Evolutionary conservation across 1,140 invertebrate genomes (phyloP).

Genomic region (Capitella teleta): DNA sequence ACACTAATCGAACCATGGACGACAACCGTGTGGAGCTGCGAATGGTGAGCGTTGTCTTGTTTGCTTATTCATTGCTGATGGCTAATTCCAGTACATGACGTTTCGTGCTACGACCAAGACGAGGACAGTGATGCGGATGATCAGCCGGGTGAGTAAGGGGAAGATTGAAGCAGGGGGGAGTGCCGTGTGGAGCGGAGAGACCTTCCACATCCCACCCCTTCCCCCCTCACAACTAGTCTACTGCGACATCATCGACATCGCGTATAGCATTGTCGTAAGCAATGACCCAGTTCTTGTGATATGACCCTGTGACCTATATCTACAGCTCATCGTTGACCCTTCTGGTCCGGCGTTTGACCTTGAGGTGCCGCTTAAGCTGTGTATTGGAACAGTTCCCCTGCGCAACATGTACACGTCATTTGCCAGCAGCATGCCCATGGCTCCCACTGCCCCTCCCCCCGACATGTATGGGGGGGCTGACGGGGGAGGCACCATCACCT

Average conservation of each 20-base stretch:
- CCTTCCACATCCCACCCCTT: slow-evolving; percentile 11
- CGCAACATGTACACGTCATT: too few relatives aligned
- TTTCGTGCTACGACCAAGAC: background rate
- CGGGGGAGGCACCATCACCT: too few relatives aligned
- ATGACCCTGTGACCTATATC: too few relatives aligned
- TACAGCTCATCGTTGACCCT: slow-evolving; percentile 12
- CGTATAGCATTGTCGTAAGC: slow-evolving; percentile 8
- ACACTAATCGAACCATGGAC: background rate
- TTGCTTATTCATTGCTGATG: background rate
- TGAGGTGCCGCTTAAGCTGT: slow-evolving; percentile 11
- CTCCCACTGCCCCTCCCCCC: too few relatives aligned
- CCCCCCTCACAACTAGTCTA: slow-evolving; percentile 9
- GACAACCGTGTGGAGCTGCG: background rate
- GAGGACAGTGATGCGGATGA: background rate
- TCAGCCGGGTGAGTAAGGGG: background rate
- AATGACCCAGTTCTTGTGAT: too few relatives aligned
- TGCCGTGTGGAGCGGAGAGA: slow-evolving; percentile 6
- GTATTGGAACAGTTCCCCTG: slow-evolving; percentile 13
- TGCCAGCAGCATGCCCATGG: too few relatives aligned
- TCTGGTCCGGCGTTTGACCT: slow-evolving; percentile 13
- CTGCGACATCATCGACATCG: slow-evolving; percentile 13
- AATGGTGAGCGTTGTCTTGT: background rate
- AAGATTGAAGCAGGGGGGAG: slow-evolving; percentile 10
- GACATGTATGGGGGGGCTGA: too few relatives aligned
- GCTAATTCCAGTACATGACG: background rate